A percentile compares a stretch with the other conserved stretches of the same genome.
These are phyloP conservation scores for Linurgus olivaceus DNA, from an alignment of 2,797 vertebrate species.

Conservation along the genomic window DNA sequence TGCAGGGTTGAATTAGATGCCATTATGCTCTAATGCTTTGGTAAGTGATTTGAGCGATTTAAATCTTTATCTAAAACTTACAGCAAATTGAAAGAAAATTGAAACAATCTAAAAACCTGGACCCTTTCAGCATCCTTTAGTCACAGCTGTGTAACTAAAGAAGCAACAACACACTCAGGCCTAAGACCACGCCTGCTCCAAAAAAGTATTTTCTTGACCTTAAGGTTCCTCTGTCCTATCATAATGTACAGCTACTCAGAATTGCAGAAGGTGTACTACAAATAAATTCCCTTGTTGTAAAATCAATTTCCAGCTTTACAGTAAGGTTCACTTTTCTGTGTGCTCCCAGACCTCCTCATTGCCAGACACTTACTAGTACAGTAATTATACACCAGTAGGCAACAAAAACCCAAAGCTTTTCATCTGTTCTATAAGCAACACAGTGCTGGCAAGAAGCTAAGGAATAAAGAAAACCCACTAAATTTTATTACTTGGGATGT, in stretches of 20 bases:
- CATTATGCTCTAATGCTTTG: background rate
- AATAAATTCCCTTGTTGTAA: background rate
- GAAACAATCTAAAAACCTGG: background rate
- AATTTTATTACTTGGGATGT: background rate
- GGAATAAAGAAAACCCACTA: background rate
- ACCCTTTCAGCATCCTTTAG: background rate
- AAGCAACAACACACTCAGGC: background rate
- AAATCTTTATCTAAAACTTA: background rate
- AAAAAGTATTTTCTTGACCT: background rate
- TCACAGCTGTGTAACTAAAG: background rate
- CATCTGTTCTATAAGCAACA: background rate
- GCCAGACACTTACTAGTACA: background rate
- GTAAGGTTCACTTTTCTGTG: background rate
- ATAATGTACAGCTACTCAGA: background rate
- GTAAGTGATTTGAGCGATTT: background rate
- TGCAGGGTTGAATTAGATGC: background rate
- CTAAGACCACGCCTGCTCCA: accelerated
- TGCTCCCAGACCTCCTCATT: background rate
- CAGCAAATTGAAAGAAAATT: background rate
- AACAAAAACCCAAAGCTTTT: background rate
- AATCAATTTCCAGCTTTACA: background rate
- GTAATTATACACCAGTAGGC: background rate
- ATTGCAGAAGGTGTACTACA: background rate
- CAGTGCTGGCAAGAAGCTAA: background rate
- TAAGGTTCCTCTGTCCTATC: background rate